Conservation (phyloP, 2,797 vertebrate species). For the Orestias chungarensis region DNA sequence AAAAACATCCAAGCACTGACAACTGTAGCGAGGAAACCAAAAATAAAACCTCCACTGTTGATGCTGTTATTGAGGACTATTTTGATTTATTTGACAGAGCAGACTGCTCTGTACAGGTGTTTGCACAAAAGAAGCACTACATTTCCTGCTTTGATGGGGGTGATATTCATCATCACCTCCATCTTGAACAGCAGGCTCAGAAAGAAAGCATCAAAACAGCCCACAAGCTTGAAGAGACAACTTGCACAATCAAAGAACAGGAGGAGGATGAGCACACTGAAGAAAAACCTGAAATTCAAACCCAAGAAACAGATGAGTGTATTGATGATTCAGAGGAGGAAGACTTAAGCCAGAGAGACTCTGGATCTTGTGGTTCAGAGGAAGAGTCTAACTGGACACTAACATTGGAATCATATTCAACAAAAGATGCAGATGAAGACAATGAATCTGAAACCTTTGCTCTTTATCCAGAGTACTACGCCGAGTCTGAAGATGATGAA, state of each 20-base stretch:
- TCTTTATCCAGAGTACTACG: constrained; percentile 16
- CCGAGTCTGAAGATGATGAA: constrained; percentile 34
- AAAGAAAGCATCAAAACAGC: constrained; percentile 5
- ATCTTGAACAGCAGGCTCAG: constrained; percentile 43
- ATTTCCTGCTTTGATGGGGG: constrained; percentile 77
- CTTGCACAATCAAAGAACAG: neutral
- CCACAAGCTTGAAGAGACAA: constrained; percentile 4
- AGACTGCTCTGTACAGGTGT: constrained; percentile 38
- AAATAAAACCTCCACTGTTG: constrained; percentile 21
- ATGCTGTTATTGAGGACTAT: constrained; percentile 52
- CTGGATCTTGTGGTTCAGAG: constrained; percentile 35
- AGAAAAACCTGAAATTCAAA: neutral
- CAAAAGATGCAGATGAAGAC: constrained; percentile 40
- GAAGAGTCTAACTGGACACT: constrained; percentile 26
- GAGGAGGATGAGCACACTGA: constrained; percentile 10
- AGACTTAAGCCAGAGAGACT: constrained; percentile 11
- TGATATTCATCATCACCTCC: constrained; percentile 60
- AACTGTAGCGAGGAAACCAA: constrained; percentile 9
- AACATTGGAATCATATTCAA: constrained; percentile 36
- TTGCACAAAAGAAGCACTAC: constrained; percentile 52
- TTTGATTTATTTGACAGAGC: constrained; percentile 72
- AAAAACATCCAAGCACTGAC: constrained; percentile 15
- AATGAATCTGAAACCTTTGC: neutral
- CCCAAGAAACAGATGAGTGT: neutral
- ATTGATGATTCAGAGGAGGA: constrained; percentile 14